Base-by-base conservation (phyloP, 1,140 invertebrate genomes). In the Papilio polyxenes region DNA sequence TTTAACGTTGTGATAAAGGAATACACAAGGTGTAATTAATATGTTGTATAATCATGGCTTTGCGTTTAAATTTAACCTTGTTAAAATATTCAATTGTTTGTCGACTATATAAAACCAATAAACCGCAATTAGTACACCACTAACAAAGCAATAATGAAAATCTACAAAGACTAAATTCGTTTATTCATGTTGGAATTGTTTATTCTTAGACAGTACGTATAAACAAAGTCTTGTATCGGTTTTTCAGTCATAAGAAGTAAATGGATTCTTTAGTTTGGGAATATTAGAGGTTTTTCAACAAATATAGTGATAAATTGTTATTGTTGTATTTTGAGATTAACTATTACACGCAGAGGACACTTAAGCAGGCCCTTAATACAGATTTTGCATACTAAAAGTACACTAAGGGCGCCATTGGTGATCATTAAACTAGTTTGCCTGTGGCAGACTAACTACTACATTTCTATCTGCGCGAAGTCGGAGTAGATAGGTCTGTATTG, bases 61-160 rank as follows among this genome's bases (percentile, higher is more conserved):
- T 13, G 3, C 23, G 13, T 23, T 65, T 20, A 65, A 72, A 72
- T 72, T 15, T 17, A 37, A 37, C 65, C 8, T 8, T 37, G 65
- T 72, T 72, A 40, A 40, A 72, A 72, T 72, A 72, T 72, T 72
- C 65, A 37, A 72, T 17, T 6, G 23, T 7, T 37, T 11, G 11
- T 17, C 53, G 53, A 15, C 65, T 40, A 37, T 15, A 31, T 23
- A 11, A 37, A 13, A 72, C 65, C 65, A 72, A 72, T 72, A 72
- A 72, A 37, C 13, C 31, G 23, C 31, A 72, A 72, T 72, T 72
- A 72, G 65, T 72, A 5, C 65, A 72, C 31, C 9, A 10, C 23
- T 65, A 65, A 65, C 62, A 72, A 72, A 72, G 4, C 65, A 72
- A 72, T 72, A 72, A 40, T 72, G 65, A 31, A 72, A 72, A 72